Base-by-base conservation (phyloP, 2,797 vertebrate genomes). In the Thaleichthys pacificus region DNA sequence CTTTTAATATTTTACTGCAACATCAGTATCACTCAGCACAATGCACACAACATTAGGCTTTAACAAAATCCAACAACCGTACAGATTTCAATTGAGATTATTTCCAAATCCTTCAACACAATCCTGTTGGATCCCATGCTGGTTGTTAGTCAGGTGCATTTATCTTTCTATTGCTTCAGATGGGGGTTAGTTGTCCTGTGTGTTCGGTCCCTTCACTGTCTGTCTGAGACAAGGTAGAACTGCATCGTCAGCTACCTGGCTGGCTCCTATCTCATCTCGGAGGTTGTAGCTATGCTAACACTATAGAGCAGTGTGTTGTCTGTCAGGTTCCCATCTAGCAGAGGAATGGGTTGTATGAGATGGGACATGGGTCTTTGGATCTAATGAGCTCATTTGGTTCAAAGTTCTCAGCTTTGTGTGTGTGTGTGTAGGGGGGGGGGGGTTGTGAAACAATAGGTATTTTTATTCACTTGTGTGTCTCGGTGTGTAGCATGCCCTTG, bases 401-500 rank as follows among this genome's bases (percentile, higher is more conserved):
- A 14, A 51, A 51, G 5, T 12, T 12, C 47, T 17, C 15, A 24
- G 24, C 24, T 24, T 24, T 24, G 24, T 24, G 24, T 24, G 24
- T 24, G 24, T 19, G 17, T 51, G 49, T 51, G 49, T 51, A n/a
- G 49, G 0, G 49, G 4, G 49, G 19, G 49, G 19, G 49, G 0
- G 49, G 61, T 35, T 49, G 30, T 78, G 63, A 73, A 63, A 38
- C 67, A 67, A 62, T 56, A 61, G 66, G 47, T 64, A 49, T 35
- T 64, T 73, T 51, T 58, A 22, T 5, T 19, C 28, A 26, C 28
- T 26, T 64, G 35, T 62, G 38, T 62, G 32, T 81, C 61, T 62
- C 19, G 61, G 69, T 75, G 49, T 61, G 63, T 73, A 74, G 76
- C 85, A 80, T 77, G 80, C 61, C 83, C 84, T 88, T 86, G 76